Evolutionary conservation across 1,140 invertebrate genomes (phyloP), one percentile per base, ranked within the genome.

Genomic region (Apocrypta bakeri): DNA sequence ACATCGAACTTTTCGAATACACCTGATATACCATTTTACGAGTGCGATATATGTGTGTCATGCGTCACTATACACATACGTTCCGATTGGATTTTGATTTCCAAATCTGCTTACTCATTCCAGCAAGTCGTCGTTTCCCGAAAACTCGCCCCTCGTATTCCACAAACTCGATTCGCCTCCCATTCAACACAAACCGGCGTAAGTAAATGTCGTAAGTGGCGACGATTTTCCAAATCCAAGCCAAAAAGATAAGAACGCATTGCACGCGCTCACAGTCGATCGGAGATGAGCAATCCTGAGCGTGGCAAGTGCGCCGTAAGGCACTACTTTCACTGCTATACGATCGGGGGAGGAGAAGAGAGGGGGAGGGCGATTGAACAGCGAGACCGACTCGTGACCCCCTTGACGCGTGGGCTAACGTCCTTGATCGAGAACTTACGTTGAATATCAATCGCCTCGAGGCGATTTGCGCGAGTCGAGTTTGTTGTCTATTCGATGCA

Each of bases 351-450:
- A n/a, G n/a, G n/a, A n/a, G n/a, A n/a, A n/a, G n/a, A n/a, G n/a
- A n/a, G n/a, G n/a, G n/a, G n/a, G n/a, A n/a, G n/a, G n/a, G n/a
- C n/a, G n/a, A n/a, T 81, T 69, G 40, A 76, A 40, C 56, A 42
- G 68, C 80, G n/a, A 11, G 76, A n/a, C 12, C 40, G 12, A 33
- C 64, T 56, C 66, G 73, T 78, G 68, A 77, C 74, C 81, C 66
- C 61, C 68, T 82, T 72, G 75, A 78, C 66, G 80, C 42, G 25
- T 24, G 75, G 17, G 72, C 42, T 64, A 72, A 74, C 82, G 82
- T 83, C 82, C 82, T 83, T 83, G 82, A 83, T 83, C 82, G 21
- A 83, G 82, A 83, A 83, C 82, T 83, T 83, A 76, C 63, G 71
- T 37, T 64, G 82, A 48, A 83, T 83, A 79, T 68, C 76, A 83